Conservation (phyloP, 2,113 vertebrate species). For the Hemichromis elongatus region DNA sequence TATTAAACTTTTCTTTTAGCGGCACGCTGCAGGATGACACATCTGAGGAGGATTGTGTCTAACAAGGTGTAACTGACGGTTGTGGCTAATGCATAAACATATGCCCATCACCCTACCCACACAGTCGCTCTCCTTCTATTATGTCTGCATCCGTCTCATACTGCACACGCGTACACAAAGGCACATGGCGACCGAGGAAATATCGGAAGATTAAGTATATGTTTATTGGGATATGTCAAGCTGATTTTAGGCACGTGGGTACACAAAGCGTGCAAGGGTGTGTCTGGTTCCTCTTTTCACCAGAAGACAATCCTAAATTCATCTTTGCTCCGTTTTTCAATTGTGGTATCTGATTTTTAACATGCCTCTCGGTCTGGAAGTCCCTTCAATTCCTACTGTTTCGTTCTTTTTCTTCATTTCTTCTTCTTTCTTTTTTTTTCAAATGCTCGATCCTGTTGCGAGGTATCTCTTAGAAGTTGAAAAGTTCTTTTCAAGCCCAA, state of each 20-base stretch:
- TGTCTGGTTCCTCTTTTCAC: conserved; percentile 23
- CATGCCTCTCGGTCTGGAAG: conserved; percentile 44
- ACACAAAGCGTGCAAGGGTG: neutral
- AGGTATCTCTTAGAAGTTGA: conserved; percentile 67
- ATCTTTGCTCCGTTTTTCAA: conserved; percentile 33
- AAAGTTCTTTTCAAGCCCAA: conserved; percentile 69
- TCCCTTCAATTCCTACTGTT: conserved; percentile 56
- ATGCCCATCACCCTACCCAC: neutral
- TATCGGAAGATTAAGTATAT: neutral
- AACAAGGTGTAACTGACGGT: conserved; percentile 13
- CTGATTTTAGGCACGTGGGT: conserved; percentile 8
- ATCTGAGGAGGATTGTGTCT: conserved; percentile 24
- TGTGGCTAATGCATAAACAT: neutral
- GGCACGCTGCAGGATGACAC: conserved; percentile 13
- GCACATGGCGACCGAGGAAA: neutral
- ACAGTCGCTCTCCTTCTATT: neutral
- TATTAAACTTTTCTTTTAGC: conserved; percentile 57
- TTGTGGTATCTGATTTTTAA: conserved; percentile 47
- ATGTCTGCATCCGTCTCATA: neutral
- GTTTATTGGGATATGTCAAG: conserved; percentile 13
- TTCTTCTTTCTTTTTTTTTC: conserved; percentile 33
- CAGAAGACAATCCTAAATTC: conserved; percentile 44
- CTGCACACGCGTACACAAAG: neutral
- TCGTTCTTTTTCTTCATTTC: neutral
- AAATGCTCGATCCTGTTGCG: conserved; percentile 63